Conservation (phyloP, 2,888 invertebrate genomes). For the Netelia inedita region DNA sequence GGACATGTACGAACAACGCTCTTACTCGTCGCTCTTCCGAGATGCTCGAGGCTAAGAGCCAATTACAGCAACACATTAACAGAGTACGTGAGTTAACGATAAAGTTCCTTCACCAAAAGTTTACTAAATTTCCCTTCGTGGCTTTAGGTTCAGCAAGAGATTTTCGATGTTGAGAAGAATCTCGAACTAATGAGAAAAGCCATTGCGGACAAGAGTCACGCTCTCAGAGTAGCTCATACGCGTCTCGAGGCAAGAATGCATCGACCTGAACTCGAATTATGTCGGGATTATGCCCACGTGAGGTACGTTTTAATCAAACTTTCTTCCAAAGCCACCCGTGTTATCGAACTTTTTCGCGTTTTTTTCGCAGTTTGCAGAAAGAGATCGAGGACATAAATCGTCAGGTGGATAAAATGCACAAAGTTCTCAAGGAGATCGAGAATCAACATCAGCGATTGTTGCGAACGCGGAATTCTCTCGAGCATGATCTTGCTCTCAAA, state of each 20-base stretch:
- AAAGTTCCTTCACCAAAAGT: background rate
- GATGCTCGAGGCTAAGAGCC: constrained; percentile 93
- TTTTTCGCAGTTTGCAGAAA: constrained; percentile 89
- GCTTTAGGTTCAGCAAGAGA: constrained; percentile 93
- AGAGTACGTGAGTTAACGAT: constrained; percentile 85
- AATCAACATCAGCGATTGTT: constrained; percentile 94
- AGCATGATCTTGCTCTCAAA: constrained; percentile 94
- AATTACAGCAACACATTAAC: constrained; percentile 92
- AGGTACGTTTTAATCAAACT: constrained; percentile 86
- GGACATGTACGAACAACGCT: constrained; percentile 94
- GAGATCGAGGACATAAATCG: constrained; percentile 95
- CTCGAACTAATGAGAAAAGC: constrained; percentile 95
- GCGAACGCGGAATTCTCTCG: constrained; percentile 93
- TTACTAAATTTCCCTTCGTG: background rate
- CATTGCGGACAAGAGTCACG: constrained; percentile 94
- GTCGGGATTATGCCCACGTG: constrained; percentile 93
- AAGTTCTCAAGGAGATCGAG: constrained; percentile 93
- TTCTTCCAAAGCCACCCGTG: background rate
- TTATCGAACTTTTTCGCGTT: background rate
- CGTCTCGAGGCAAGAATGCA: constrained; percentile 95
- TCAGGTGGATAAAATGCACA: constrained; percentile 92
- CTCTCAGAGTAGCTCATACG: constrained; percentile 94
- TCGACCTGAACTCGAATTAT: constrained; percentile 95
- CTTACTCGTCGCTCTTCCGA: constrained; percentile 92
- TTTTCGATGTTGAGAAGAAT: constrained; percentile 97